Evolutionary conservation across 2,888 invertebrate species (phyloP).

Genomic region (Eudemis profundana): DNA sequence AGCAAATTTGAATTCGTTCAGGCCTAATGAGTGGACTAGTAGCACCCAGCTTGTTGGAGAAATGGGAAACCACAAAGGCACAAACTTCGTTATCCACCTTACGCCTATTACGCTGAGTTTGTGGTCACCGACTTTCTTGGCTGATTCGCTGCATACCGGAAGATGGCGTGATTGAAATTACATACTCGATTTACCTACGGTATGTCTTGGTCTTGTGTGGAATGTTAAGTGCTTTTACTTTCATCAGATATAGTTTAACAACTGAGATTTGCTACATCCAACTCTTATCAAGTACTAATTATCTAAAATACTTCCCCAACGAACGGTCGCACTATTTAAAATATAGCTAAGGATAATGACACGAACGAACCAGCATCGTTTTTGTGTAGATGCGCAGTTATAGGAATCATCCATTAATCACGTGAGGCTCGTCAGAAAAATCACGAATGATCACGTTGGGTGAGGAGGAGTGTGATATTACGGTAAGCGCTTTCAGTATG

Average conservation of each 20-base stretch:
- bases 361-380: too few relatives aligned
- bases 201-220: slow-evolving; percentile 20
- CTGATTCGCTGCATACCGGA: slow-evolving; percentile 53
- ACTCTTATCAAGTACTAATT: background rate
- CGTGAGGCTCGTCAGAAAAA: too few relatives aligned
- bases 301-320: too few relatives aligned
- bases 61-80: slow-evolving; percentile 45
- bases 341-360: too few relatives aligned
- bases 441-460: too few relatives aligned
- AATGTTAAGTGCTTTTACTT: slow-evolving; percentile 42
- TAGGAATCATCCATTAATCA: too few relatives aligned
- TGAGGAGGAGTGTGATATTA: too few relatives aligned
- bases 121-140: slow-evolving; percentile 51
- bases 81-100: slow-evolving; percentile 44
- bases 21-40: slow-evolving; percentile 8
- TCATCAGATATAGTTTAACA: slow-evolving; percentile 27
- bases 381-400: too few relatives aligned
- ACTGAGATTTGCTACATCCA: background rate
- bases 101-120: slow-evolving; percentile 44
- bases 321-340: too few relatives aligned
- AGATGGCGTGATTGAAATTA: slow-evolving; percentile 53
- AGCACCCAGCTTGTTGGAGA: slow-evolving; percentile 15
- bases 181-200: slow-evolving; percentile 40
- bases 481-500: too few relatives aligned
- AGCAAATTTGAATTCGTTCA: slow-evolving; percentile 7